Evolutionary conservation across 1,140 invertebrate genomes (phyloP).

Genomic region (Leptinotarsa lineolata): DNA sequence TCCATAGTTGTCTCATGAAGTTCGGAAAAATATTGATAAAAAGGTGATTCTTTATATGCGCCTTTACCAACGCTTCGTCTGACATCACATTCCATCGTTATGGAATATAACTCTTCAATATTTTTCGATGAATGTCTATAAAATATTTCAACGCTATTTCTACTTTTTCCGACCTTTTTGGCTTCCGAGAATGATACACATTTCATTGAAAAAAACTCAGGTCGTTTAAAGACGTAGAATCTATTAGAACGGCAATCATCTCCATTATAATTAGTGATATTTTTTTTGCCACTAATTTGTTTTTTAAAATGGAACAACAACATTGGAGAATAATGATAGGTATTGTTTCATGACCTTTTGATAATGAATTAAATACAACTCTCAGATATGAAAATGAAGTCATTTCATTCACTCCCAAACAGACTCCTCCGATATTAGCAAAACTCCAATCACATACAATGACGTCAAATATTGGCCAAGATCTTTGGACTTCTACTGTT

Average conservation of each 20-base stretch:
- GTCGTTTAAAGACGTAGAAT: background rate
- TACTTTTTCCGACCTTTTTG: background rate
- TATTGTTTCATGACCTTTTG: background rate
- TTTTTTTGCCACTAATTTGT: background rate
- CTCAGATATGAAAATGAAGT: background rate
- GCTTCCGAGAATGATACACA: background rate
- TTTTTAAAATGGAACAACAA: background rate
- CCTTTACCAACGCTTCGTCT: background rate
- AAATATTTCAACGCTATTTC: background rate
- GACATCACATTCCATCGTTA: background rate
- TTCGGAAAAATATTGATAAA: background rate
- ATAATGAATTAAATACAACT: background rate
- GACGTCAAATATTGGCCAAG: constrained; percentile 1
- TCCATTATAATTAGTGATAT: background rate
- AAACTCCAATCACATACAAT: constrained; percentile 5
- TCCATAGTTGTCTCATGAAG: background rate
- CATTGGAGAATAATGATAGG: background rate
- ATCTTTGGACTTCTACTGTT: background rate
- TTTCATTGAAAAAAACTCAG: background rate
- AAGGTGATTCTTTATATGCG: background rate
- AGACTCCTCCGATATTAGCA: background rate
- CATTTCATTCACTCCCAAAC: background rate
- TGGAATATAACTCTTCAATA: background rate
- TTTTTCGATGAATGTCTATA: background rate
- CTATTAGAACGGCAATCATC: background rate